Evolutionary conservation across 2,888 invertebrate genomes (phyloP).

Genomic region (Hyles lineata): DNA sequence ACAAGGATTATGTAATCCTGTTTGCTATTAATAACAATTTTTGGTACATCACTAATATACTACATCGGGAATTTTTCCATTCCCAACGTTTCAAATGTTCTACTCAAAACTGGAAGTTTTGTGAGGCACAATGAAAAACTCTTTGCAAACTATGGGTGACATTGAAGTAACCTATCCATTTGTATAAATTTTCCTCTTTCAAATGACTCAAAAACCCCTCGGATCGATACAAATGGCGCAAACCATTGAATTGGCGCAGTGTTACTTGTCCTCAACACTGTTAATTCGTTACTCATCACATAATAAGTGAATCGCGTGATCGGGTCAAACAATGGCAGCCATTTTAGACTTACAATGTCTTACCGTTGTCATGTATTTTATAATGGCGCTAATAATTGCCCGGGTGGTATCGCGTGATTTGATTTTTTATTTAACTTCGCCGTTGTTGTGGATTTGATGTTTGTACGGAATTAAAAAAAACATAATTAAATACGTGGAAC

Average conservation of each 20-base stretch:
- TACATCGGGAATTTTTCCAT: too few species aligned
- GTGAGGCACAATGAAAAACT: too few species aligned
- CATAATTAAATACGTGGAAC: too few species aligned
- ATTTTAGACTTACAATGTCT: slow-evolving; percentile 13
- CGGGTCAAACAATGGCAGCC: slow-evolving; percentile 8
- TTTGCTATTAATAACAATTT: too few species aligned
- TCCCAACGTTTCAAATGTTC: too few species aligned
- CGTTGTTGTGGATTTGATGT: background rate
- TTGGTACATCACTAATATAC: too few species aligned
- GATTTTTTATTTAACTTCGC: background rate
- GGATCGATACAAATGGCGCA: background rate
- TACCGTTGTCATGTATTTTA: background rate
- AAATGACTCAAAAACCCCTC: background rate
- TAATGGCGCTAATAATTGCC: background rate
- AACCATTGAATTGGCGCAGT: background rate
- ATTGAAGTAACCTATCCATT: too few species aligned
- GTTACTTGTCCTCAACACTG: slow-evolving; percentile 5
- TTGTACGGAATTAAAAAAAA: background rate
- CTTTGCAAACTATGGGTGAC: too few species aligned
- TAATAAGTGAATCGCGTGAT: slow-evolving; percentile 17
- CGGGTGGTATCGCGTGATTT: slow-evolving; percentile 1
- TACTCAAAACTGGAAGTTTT: too few species aligned
- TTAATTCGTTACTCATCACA: slow-evolving; percentile 6
- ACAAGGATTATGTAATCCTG: too few species aligned
- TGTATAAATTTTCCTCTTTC: background rate